Base-by-base conservation (phyloP, 2,888 invertebrate genomes). In the Acrocyrtus sp. region DNA sequence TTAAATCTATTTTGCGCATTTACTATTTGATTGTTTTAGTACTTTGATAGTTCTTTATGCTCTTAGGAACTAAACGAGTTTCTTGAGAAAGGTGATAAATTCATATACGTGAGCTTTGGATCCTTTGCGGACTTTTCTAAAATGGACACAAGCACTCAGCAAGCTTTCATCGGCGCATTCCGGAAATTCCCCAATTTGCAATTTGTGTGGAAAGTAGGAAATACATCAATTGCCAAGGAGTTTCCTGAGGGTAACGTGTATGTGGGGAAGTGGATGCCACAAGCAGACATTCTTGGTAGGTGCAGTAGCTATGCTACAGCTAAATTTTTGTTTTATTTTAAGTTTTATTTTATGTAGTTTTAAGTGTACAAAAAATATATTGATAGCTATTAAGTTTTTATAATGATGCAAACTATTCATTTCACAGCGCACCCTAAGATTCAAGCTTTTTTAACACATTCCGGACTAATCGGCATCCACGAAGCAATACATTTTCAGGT, bases 211-310 rank as follows among this genome's bases (percentile, higher is more conserved):
- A 58, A 60, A 29, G 68, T 60, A 1, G 60, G 34, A 24, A 60
- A 68, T 43, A 56, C 60, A 15, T 29, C 68, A 15, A 24, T 65
- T 1, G 29, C 34, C 8, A 4, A 54, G 5, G 53, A 60, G 15
- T 47, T 68, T 61, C 45, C 50, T 3, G 26, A 39, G 12, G 19
- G 47, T 1, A 68, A 68, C 39, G 45, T 68, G 2, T 53, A 51
- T 43, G 51, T 68, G 10, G 41, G n/a, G 6, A 50, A 41, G 15
- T 68, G 68, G 68, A 53, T 68, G 58, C 58, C 58, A 2, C 68
- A 68, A 43, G 60, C 60, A 53, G 68, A 68, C 15, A 60, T 68
- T 53, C 47, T 68, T 24, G 65, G 65, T 65, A n/a, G n/a, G n/a
- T n/a, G n/a, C n/a, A n/a, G n/a, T n/a, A n/a, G n/a, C n/a, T n/a